These are phyloP conservation scores for Barypeithes pellucidus DNA, from an alignment of 2,888 invertebrate genomes.

Conservation along the genomic window DNA sequence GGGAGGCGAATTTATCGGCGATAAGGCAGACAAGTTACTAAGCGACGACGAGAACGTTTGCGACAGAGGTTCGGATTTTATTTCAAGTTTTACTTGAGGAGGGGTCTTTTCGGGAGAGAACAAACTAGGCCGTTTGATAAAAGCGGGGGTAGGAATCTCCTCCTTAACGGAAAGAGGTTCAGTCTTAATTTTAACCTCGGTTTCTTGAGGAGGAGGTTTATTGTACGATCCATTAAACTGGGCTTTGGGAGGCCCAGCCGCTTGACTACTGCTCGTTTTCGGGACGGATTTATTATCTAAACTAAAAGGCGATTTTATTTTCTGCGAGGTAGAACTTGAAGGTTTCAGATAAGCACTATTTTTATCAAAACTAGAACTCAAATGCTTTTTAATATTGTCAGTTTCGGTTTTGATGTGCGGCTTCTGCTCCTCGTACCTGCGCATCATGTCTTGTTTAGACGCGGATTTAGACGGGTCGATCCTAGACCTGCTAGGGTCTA, in stretches of 20 bases:
- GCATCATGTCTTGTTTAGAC: slow-evolving; percentile 50
- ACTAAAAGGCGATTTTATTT: slow-evolving; percentile 66
- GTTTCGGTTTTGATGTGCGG: slow-evolving; percentile 62
- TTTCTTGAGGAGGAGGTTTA: slow-evolving; percentile 39
- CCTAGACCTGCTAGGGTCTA: slow-evolving; percentile 61
- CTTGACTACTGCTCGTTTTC: slow-evolving; percentile 56
- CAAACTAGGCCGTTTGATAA: slow-evolving; percentile 75
- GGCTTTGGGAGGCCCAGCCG: slow-evolving; percentile 25
- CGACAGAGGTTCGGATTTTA: slow-evolving; percentile 67
- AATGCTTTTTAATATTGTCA: slow-evolving; percentile 64
- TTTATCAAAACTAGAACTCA: slow-evolving; percentile 62
- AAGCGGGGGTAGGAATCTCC: slow-evolving; percentile 57
- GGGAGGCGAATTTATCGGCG: slow-evolving; percentile 61
- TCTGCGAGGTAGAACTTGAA: slow-evolving; percentile 67
- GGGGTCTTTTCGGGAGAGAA: slow-evolving; percentile 80
- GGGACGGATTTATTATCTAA: slow-evolving; percentile 68
- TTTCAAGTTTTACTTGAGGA: slow-evolving; percentile 70
- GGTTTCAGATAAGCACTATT: slow-evolving; percentile 62
- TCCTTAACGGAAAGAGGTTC: slow-evolving; percentile 57
- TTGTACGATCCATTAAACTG: slow-evolving; percentile 51
- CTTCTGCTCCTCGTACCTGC: slow-evolving; percentile 61
- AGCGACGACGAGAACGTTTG: slow-evolving; percentile 17
- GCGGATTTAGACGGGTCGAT: slow-evolving; percentile 51
- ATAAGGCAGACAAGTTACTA: slow-evolving; percentile 53
- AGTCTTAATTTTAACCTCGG: slow-evolving; percentile 55